These are phyloP conservation scores for Mesocentrotus franciscanus DNA, from an alignment of 53 echinoderm and acorn worm species.

Conservation along the genomic window DNA sequence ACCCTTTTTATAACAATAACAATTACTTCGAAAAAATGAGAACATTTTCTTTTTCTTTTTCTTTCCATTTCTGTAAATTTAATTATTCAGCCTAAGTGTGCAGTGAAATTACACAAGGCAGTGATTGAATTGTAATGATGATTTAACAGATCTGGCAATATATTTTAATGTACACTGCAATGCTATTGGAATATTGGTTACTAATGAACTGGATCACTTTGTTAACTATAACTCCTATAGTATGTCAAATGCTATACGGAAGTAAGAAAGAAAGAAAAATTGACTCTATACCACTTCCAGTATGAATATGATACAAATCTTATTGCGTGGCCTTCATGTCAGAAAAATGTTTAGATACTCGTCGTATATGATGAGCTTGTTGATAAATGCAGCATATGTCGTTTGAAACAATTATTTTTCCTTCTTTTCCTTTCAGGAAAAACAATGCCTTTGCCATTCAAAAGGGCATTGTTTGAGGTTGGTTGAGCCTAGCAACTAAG, in stretches of 20 bases:
- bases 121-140: background rate
- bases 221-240: background rate
- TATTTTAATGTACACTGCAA: background rate
- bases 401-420: background rate
- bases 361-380: background rate
- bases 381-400: background rate
- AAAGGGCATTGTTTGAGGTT: background rate
- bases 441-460: background rate
- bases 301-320: background rate
- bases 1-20: background rate
- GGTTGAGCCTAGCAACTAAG: background rate
- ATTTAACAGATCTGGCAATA: background rate
- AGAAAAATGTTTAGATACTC: background rate
- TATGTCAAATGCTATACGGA: background rate
- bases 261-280: background rate
- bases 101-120: background rate
- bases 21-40: background rate
- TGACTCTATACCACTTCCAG: background rate
- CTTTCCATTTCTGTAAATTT: background rate
- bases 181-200: background rate
- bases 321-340: background rate
- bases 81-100: background rate
- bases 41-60: background rate
- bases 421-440: background rate
- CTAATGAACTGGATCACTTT: background rate